Conservation (phyloP, 1,140 invertebrate species). For the Sinonovacula constricta region DNA sequence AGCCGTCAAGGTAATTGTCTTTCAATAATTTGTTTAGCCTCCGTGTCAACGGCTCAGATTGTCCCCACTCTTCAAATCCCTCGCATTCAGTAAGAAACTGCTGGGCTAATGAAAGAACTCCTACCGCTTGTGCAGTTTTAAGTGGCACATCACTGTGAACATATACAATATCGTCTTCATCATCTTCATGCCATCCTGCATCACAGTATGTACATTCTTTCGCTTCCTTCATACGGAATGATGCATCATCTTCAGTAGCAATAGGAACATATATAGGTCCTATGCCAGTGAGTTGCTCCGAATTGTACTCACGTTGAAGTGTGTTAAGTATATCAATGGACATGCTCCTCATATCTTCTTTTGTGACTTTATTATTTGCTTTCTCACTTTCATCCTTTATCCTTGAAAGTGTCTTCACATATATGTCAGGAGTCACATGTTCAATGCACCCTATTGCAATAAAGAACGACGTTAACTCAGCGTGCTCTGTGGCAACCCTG, state of each 20-base stretch:
- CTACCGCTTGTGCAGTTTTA: conserved; percentile 56
- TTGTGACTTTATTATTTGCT: neutral
- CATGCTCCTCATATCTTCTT: neutral
- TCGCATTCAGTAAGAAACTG: conserved; percentile 42
- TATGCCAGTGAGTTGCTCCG: too few relatives aligned
- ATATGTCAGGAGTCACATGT: neutral
- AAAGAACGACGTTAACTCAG: conserved; percentile 6
- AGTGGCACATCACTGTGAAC: conserved; percentile 60
- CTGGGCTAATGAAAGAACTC: conserved; percentile 55
- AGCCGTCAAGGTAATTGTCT: too few relatives aligned
- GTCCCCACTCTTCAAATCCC: too few relatives aligned
- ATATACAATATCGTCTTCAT: conserved; percentile 48
- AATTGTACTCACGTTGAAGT: too few relatives aligned
- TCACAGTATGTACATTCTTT: conserved; percentile 17
- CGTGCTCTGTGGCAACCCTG: too few relatives aligned
- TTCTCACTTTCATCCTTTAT: neutral
- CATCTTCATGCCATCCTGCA: too few relatives aligned
- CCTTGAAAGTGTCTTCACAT: neutral
- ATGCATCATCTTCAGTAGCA: too few relatives aligned
- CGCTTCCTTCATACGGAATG: too few relatives aligned
- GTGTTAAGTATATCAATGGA: conserved; percentile 9
- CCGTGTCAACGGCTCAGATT: too few relatives aligned
- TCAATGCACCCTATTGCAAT: neutral
- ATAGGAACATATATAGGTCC: too few relatives aligned
- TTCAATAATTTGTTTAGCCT: too few relatives aligned